Conservation (phyloP, 2,888 invertebrate genomes). For the Xanthorhoe designata region DNA sequence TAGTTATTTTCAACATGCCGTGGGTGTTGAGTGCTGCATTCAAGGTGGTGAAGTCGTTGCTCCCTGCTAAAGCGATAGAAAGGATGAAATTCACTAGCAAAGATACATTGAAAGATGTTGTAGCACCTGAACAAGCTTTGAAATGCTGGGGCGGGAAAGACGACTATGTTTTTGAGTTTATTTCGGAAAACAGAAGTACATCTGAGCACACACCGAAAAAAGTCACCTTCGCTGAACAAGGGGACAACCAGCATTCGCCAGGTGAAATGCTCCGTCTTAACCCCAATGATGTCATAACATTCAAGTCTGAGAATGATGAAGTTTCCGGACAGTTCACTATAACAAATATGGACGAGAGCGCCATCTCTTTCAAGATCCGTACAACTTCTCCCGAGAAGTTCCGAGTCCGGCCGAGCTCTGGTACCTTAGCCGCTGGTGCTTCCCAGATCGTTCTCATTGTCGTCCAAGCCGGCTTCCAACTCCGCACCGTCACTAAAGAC, state of each 20-base stretch:
- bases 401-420: slow-evolving; percentile 95
- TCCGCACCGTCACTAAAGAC: slow-evolving; percentile 90
- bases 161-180: slow-evolving; percentile 89
- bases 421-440: slow-evolving; percentile 88
- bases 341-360: slow-evolving; percentile 87
- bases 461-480: slow-evolving; percentile 90
- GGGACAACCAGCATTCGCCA: slow-evolving; percentile 67
- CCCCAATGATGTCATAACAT: slow-evolving; percentile 90
- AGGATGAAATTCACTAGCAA: slow-evolving; percentile 94
- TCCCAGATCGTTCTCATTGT: slow-evolving; percentile 89
- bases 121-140: slow-evolving; percentile 91
- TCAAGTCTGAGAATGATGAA: slow-evolving; percentile 88
- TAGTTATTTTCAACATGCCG: slow-evolving; percentile 96
- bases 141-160: slow-evolving; percentile 93
- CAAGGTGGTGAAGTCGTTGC: slow-evolving; percentile 93
- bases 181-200: slow-evolving; percentile 83
- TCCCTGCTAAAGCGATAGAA: slow-evolving; percentile 95
- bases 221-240: slow-evolving; percentile 72
- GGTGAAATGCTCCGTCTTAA: slow-evolving; percentile 87
- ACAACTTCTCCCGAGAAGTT: slow-evolving; percentile 98
- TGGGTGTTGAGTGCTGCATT: slow-evolving; percentile 97
- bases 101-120: slow-evolving; percentile 89
- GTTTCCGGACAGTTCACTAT: slow-evolving; percentile 88
- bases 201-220: slow-evolving; percentile 80
- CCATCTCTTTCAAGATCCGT: slow-evolving; percentile 90